Base-by-base conservation (phyloP, 2,113 vertebrate species). In the Microcebus murinus region DNA sequence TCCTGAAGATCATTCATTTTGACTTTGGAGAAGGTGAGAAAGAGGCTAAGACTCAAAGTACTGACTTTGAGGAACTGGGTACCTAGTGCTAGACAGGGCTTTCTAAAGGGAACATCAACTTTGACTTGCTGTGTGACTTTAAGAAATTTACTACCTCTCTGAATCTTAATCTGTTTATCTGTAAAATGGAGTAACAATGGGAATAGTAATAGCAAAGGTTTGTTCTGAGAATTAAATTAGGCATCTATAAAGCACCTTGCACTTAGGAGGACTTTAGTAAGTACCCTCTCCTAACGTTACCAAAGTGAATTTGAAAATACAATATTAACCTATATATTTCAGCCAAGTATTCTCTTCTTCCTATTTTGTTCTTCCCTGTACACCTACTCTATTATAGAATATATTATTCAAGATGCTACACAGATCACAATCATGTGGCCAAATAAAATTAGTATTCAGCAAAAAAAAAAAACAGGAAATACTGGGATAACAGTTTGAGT, bases 101-200 rank as follows among this genome's bases (percentile, higher is more conserved):
- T 83, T 83, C 76, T 65, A 31, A 67, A 67, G n/a, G 10, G 20
- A 96, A 91, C 15, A 83, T 65, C 27, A 87, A 93, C 18, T 14
- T 90, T 55, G 76, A 63, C 21, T 86, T 82, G 48, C 14, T 68
- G 8, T 42, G 39, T 71, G 65, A 86, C 67, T 86, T 80, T 52
- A 52, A 42, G 31, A 94, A 88, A 74, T 39, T 12, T 79, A 91
- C 77, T 67, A 85, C 42, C n/a, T 67, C 55, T 95, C 55, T 84
- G n/a, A 83, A 74, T 52, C 39, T 82, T 94, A 87, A 95, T 90
- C 80, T 77, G 21, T 96, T 3, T 65, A 96, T 29, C 2, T 65
- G 93, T 29, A 90, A 87, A 65, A 68, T 39, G 61, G 31, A 84
- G 48, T 59, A 73, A 94, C 23, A 59, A 9, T 70, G 15, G 31